Percentiles rank a stretch among this genome's conserved stretches.
phyloP scores from a whole-genome alignment of 2,797 vertebrate species.

The Alca torda region DNA sequence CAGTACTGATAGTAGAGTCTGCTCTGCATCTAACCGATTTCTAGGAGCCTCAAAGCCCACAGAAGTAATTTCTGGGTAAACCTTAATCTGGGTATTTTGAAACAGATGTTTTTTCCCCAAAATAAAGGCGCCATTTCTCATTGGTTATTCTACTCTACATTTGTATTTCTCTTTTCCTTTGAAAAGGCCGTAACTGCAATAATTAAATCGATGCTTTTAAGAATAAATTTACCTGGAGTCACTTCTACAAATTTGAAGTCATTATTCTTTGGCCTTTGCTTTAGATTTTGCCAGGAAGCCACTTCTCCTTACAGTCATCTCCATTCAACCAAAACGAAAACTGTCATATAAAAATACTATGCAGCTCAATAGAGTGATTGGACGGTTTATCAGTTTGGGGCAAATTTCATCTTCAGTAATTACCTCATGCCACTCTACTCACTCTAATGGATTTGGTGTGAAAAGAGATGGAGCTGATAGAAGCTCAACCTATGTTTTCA shows the following conservation, averaged over 20 bases:
- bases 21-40: background rate
- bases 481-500: background rate
- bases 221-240: background rate
- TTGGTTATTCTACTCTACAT: background rate
- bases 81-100: background rate
- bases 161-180: background rate
- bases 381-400: background rate
- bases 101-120: background rate
- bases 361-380: background rate
- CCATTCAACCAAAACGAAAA: background rate
- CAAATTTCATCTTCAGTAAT: background rate
- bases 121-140: background rate
- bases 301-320: background rate
- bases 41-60: background rate
- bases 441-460: background rate
- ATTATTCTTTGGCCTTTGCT: background rate
- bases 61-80: slow-evolving; percentile 3
- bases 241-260: background rate
- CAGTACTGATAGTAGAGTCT: background rate
- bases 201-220: background rate
- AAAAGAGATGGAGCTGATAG: background rate
- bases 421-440: background rate
- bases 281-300: background rate
- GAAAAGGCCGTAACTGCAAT: background rate
- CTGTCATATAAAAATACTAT: background rate